Evolutionary conservation across 1,140 invertebrate genomes (phyloP).

Genomic region (Lithobius niger): DNA sequence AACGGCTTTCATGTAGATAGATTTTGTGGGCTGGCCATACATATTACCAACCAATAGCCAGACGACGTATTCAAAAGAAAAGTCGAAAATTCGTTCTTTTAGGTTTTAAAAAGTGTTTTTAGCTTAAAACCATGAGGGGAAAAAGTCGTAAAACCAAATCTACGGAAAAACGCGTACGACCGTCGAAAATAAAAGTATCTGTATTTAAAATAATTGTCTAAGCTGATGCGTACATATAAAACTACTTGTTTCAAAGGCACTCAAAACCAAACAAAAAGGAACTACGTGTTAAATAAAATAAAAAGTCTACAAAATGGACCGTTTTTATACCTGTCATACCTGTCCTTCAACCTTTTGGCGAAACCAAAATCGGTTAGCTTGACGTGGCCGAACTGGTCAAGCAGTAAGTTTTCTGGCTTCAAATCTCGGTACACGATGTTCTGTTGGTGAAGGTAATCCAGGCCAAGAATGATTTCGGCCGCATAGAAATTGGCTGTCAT

Average conservation of each 20-base stretch:
- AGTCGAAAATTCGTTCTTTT: no score
- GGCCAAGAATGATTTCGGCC: conserved; percentile 79
- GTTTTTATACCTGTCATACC: conserved; percentile 32
- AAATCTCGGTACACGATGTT: conserved; percentile 68
- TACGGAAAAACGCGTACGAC: no score
- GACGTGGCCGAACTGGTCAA: conserved; percentile 83
- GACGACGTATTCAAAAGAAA: no score
- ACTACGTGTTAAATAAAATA: no score
- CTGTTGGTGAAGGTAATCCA: conserved; percentile 83
- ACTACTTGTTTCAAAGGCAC: neutral
- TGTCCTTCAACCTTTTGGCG: conserved; percentile 81
- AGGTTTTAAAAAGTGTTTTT: no score
- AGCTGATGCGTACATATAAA: neutral
- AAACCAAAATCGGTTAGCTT: conserved; percentile 98
- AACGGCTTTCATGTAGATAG: no score
- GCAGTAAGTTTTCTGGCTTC: conserved; percentile 84
- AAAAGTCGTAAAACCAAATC: no score
- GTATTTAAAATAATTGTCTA: no score
- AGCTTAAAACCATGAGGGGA: no score
- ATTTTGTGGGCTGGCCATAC: no score
- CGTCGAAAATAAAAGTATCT: no score
- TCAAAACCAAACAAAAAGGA: neutral
- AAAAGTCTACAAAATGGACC: neutral
- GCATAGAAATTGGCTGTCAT: conserved; percentile 81
- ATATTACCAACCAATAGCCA: no score